phyloP scores from a whole-genome alignment of 2,113 vertebrate genomes.

The Manacus vitellinus region DNA sequence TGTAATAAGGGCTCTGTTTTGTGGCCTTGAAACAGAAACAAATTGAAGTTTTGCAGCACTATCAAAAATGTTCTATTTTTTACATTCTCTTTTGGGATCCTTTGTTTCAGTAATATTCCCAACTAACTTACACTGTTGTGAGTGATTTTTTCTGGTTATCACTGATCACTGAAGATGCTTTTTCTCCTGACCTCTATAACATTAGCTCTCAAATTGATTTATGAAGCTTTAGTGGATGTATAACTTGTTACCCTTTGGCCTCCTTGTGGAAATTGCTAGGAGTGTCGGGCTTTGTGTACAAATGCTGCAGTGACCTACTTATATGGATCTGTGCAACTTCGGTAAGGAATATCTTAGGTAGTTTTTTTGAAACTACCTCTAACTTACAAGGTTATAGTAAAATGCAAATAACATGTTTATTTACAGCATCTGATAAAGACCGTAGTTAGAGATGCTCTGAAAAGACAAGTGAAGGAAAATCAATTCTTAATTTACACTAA shows the following conservation, averaged over 20 bases:
- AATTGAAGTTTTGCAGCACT: background rate
- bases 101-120: background rate
- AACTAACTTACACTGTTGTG: background rate
- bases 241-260: constrained; percentile 7
- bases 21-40: background rate
- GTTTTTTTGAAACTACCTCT: background rate
- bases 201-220: constrained; percentile 59
- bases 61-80: background rate
- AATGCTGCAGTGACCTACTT: constrained; percentile 35
- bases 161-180: constrained; percentile 4
- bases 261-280: constrained; percentile 20
- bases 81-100: background rate
- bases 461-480: constrained; percentile 58
- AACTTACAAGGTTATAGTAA: constrained; percentile 3
- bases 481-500: constrained; percentile 47
- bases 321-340: background rate
- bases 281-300: background rate
- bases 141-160: constrained; percentile 35
- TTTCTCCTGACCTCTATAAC: constrained; percentile 12
- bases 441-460: background rate
- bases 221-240: constrained; percentile 34
- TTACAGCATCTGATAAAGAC: constrained; percentile 32
- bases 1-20: background rate
- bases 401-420: background rate
- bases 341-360: background rate